phyloP scores from a whole-genome alignment of 2,888 invertebrate genomes.

The Pasiphila rectangulata region DNA sequence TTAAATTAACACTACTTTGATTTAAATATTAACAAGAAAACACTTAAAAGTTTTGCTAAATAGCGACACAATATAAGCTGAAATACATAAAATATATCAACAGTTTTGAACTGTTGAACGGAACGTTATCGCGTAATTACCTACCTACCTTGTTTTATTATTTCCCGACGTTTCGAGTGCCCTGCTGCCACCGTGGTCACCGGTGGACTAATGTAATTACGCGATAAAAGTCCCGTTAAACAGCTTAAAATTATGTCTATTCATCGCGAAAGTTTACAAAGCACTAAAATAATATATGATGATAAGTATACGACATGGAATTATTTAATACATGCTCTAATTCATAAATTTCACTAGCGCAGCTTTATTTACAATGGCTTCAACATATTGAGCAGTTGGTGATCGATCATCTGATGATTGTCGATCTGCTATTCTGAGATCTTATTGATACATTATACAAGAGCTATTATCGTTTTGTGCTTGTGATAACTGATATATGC shows the following conservation, averaged over 20 bases:
- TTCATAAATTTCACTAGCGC: background rate
- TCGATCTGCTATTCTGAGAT: conserved; percentile 2
- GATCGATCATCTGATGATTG: background rate
- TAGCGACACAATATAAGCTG: background rate
- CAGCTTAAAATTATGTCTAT: no score
- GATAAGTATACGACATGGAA: background rate
- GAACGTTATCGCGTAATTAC: no score
- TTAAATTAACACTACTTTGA: conserved; percentile 6
- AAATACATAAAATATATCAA: background rate
- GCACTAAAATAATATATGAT: no score
- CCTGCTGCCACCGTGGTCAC: no score
- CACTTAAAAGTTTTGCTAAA: background rate
- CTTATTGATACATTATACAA: background rate
- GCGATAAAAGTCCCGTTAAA: no score
- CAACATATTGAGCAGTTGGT: conserved; percentile 3
- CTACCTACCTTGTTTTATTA: no score
- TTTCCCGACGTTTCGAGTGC: no score
- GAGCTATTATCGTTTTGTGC: background rate
- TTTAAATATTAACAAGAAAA: background rate
- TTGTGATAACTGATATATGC: background rate
- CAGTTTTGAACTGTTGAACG: no score
- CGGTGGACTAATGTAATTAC: no score
- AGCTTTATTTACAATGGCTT: conserved; percentile 2
- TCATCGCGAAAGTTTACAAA: no score
- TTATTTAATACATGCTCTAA: background rate